Percentiles rank a stretch among this genome's conserved stretches.
Conservation (phyloP, 2,888 invertebrate genomes). For the Harpalus rubripes region DNA sequence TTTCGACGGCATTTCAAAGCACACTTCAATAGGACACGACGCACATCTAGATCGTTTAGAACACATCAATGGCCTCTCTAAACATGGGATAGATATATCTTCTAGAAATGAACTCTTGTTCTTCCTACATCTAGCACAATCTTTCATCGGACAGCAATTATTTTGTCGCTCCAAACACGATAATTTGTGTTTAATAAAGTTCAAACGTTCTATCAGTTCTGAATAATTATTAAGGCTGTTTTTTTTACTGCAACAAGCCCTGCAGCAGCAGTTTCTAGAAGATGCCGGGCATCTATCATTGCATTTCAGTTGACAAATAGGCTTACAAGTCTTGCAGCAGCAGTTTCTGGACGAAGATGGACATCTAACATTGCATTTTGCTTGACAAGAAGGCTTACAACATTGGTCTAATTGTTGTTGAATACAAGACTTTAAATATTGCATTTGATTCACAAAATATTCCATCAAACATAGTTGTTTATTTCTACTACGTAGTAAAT, state of each 20-base stretch:
- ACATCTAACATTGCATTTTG: neutral
- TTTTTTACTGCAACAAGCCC: neutral
- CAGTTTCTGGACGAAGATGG: neutral
- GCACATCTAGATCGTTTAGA: neutral
- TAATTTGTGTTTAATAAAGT: neutral
- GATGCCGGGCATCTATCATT: neutral
- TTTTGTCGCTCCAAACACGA: neutral
- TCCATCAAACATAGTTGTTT: conserved; percentile 38
- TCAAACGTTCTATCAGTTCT: neutral
- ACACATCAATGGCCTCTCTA: neutral
- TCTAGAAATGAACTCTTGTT: neutral
- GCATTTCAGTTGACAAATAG: neutral
- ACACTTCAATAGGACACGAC: neutral
- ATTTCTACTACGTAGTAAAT: conserved; percentile 17
- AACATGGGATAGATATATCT: neutral
- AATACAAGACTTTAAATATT: conserved; percentile 11
- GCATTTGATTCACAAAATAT: conserved; percentile 25
- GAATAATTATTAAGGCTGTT: neutral
- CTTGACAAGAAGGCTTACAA: neutral
- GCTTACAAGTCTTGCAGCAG: neutral
- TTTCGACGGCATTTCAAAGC: neutral
- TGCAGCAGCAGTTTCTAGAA: neutral
- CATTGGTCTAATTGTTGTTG: conserved; percentile 5
- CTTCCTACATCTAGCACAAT: neutral
- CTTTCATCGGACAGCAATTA: neutral